Base-by-base conservation (phyloP, 2,113 vertebrate species). In the Nothocercus julius region DNA sequence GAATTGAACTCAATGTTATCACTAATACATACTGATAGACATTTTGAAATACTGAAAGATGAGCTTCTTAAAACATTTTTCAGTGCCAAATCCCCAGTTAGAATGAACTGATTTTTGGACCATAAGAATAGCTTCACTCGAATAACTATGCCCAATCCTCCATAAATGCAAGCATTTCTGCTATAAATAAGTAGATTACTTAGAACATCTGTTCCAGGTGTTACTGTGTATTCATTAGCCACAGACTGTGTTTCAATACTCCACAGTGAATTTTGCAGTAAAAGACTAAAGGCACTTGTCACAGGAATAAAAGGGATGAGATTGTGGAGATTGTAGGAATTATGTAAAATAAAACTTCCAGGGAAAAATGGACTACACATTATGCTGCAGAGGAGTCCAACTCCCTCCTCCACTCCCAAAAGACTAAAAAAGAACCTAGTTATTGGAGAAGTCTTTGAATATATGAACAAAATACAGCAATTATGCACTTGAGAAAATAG, bases 41-140 rank as follows among this genome's bases (percentile, higher is more conserved):
- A 82, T 66, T 69, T 89, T 92, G 53, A 91, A 78, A 89, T 28
- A 45, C 64, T 87, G 53, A 63, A 92, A 81, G 82, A 64, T n/a
- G 64, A 36, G 32, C 21, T 77, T 58, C 40, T 62, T 64, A 72
- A 1, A 83, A 75, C 28, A 53, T 34, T 78, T 92, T 78, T 75
- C 58, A 84, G 5, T 47, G 38, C 45, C 53, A 90, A 67, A 16
- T 83, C 13, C 11, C 15, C 28, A 72, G 79, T 28, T 67, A 70
- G 25, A 64, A 51, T 61, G 34, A 91, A 63, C 40, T n/a, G 64
- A 83, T 64, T 90, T 34, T 74, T 70, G n/a, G 66, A 72, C 40
- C 8, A 6, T 30, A 80, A 69, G 80, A 92, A 61, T 25, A 21
- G 24, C 82, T 80, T 76, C 58, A 79, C 70, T 80, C 82, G 36